These are phyloP conservation scores for Cantharis flavilabris DNA, from an alignment of 2,888 invertebrate genomes.

Conservation along the genomic window DNA sequence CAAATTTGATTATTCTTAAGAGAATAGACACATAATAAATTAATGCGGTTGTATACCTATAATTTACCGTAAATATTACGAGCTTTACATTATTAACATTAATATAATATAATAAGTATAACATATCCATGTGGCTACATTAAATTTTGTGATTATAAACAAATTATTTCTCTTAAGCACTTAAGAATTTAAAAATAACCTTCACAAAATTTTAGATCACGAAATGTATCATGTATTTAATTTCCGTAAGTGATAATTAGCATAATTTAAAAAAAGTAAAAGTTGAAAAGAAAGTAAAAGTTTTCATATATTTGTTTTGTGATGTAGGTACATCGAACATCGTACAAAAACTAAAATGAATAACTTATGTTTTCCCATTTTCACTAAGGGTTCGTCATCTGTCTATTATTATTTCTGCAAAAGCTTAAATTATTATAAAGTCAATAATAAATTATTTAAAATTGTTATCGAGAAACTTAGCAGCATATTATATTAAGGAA, in stretches of 20 bases:
- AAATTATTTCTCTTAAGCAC: background rate
- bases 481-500: background rate
- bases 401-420: background rate
- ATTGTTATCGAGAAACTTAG: background rate
- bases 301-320: background rate
- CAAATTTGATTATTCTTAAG: background rate
- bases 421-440: background rate
- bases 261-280: constrained; percentile 4
- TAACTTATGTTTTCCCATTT: background rate
- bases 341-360: background rate
- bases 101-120: background rate
- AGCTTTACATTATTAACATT: background rate
- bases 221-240: constrained; percentile 4
- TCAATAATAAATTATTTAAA: background rate
- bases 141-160: background rate
- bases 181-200: background rate
- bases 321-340: background rate
- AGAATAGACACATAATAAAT: too few species aligned
- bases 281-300: constrained; percentile 4
- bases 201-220: constrained; percentile 5
- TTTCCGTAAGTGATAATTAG: constrained; percentile 4
- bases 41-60: background rate
- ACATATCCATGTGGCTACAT: background rate
- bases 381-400: background rate
- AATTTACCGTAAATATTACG: background rate